A percentile compares a stretch with the other conserved stretches of the same genome.
These are phyloP conservation scores for Seriola aureovittata DNA, from an alignment of 2,113 vertebrate species.

Conservation along the genomic window DNA sequence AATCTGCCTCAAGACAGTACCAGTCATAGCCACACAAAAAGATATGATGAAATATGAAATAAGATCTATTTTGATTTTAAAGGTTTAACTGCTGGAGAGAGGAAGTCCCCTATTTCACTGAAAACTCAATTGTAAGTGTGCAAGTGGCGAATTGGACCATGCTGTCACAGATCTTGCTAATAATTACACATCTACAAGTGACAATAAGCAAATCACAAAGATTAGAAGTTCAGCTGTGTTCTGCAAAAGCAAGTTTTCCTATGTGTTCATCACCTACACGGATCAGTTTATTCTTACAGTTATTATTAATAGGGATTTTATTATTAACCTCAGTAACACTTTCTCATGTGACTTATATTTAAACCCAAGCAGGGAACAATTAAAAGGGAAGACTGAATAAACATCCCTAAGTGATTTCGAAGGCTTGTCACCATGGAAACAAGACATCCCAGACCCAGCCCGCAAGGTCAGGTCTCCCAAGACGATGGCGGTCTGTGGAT, in stretches of 20 bases:
- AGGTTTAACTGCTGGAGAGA: too few relatives aligned
- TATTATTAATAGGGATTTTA: background rate
- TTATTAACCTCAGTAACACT: background rate
- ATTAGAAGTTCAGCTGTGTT: too few relatives aligned
- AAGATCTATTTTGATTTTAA: too few relatives aligned
- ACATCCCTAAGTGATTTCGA: conserved; percentile 18
- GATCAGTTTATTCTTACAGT: background rate
- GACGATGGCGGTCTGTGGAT: conserved; percentile 51
- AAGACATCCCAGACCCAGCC: background rate
- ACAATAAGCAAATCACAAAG: background rate
- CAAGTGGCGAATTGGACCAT: background rate
- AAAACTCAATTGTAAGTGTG: background rate
- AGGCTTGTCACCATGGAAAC: conserved; percentile 42
- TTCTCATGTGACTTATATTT: conserved; percentile 33
- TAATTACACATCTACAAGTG: too few relatives aligned
- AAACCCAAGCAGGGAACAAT: background rate
- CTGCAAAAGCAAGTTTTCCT: background rate
- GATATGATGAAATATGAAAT: background rate
- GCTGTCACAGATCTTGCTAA: background rate
- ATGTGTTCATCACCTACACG: background rate
- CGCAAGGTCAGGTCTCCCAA: conserved; percentile 9
- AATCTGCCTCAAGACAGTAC: background rate
- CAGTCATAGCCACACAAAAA: background rate
- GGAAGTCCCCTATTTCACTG: background rate
- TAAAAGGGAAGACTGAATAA: background rate